These are phyloP conservation scores for Siderastrea siderea DNA, from an alignment of 92 coral and sea anemone genomes.

Conservation along the genomic window DNA sequence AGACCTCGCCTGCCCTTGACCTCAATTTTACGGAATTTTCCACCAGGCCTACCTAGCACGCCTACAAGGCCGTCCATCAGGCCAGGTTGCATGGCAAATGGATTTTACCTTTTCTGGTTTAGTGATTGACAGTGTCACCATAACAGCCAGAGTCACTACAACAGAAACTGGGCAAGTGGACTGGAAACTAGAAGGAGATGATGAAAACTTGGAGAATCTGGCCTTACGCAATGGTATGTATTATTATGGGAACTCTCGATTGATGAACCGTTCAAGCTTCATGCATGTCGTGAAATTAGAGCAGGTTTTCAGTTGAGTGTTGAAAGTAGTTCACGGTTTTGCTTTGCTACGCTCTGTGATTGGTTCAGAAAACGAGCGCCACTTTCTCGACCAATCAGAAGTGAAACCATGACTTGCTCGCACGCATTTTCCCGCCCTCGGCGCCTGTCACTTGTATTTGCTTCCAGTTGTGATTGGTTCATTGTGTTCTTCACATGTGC, in stretches of 20 bases:
- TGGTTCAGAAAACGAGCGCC: no score
- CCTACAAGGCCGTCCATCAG: constrained; percentile 66
- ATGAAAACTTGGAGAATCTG: constrained; percentile 58
- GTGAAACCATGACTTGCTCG: no score
- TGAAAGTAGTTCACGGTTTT: no score
- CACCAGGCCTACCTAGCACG: constrained; percentile 87
- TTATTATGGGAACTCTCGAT: not conserved
- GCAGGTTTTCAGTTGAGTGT: no score
- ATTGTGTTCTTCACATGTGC: no score
- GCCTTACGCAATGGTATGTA: constrained; percentile 75
- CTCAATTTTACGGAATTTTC: not conserved
- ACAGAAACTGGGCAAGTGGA: constrained; percentile 82
- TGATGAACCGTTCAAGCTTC: not conserved
- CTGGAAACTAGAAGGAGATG: constrained; percentile 85
- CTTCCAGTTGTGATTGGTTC: no score
- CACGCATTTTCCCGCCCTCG: no score
- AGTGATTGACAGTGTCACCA: constrained; percentile 79
- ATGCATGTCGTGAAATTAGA: not conserved
- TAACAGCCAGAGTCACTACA: constrained; percentile 64
- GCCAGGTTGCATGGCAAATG: constrained; percentile 82
- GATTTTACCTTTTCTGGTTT: constrained; percentile 75
- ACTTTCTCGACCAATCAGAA: no score
- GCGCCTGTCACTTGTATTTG: no score
- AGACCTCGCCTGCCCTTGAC: no score
- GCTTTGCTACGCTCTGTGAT: no score